Evolutionary conservation across 1,140 invertebrate species (phyloP).

Genomic region (Muscidifurax raptorellus): DNA sequence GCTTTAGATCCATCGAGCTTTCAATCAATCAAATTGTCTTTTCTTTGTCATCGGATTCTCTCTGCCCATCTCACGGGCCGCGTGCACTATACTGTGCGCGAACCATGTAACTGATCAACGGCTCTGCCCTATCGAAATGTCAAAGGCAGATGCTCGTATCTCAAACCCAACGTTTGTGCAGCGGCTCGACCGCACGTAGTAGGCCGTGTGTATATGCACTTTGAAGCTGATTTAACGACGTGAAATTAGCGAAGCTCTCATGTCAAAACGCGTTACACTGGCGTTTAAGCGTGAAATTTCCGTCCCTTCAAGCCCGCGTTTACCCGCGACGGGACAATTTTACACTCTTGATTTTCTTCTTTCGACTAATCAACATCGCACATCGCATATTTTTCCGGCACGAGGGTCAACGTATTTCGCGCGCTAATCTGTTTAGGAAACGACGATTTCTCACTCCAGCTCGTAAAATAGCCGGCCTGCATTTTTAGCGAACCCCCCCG

Average conservation of each 20-base stretch:
- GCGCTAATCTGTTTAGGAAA: no score
- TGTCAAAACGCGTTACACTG: no score
- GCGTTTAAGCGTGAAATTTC: no score
- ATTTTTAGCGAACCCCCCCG: not conserved
- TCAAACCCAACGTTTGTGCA: slow-evolving; percentile 10
- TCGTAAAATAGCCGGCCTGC: no score
- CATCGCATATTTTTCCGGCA: no score
- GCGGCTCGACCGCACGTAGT: not conserved
- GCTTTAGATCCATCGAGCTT: not conserved
- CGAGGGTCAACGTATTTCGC: no score
- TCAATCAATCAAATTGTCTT: slow-evolving; percentile 4
- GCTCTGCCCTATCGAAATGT: slow-evolving; percentile 27
- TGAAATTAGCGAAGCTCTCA: not conserved
- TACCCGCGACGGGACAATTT: no score
- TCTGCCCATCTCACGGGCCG: not conserved
- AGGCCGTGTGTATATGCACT: not conserved
- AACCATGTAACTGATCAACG: slow-evolving; percentile 32
- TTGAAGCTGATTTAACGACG: slow-evolving; percentile 16
- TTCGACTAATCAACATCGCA: no score
- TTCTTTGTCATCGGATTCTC: not conserved
- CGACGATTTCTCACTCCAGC: no score
- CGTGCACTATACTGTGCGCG: not conserved
- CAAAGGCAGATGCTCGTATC: slow-evolving; percentile 33
- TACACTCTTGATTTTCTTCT: no score
- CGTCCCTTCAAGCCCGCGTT: no score